phyloP scores from a whole-genome alignment of 2,888 invertebrate species.

The Drosophila buzzatii region DNA sequence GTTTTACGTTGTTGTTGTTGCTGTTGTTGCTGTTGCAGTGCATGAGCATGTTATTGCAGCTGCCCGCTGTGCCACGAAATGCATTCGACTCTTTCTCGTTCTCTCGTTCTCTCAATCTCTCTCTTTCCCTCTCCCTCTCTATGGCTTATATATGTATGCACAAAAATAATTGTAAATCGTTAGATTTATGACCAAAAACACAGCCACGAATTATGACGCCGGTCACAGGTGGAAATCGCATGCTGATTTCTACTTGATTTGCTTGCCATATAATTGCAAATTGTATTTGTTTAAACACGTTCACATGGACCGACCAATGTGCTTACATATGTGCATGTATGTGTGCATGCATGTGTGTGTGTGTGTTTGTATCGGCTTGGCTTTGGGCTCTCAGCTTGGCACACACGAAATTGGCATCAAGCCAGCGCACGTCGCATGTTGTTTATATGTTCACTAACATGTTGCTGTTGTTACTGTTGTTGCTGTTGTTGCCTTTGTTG shows the following conservation, averaged over 20 bases:
- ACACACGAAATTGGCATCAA: conserved; percentile 68
- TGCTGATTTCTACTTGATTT: conserved; percentile 78
- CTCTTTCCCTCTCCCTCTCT: not conserved
- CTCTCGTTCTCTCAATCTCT: conserved; percentile 6
- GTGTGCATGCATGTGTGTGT: conserved; percentile 11
- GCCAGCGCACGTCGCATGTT: conserved; percentile 69
- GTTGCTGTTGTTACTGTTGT: conserved; percentile 20
- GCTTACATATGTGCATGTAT: conserved; percentile 1
- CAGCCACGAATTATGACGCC: conserved; percentile 79
- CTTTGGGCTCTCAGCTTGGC: conserved; percentile 30
- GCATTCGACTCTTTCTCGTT: conserved; percentile 52
- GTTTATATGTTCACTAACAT: conserved; percentile 55
- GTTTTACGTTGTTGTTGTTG: conserved; percentile 31
- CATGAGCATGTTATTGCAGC: conserved; percentile 70
- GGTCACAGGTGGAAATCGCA: conserved; percentile 80
- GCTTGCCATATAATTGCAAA: conserved; percentile 80
- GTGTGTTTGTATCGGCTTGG: conserved; percentile 12
- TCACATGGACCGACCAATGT: conserved; percentile 34
- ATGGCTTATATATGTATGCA: conserved; percentile 9
- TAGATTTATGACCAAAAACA: conserved; percentile 80
- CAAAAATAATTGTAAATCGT: conserved; percentile 78
- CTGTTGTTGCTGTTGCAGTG: conserved; percentile 33
- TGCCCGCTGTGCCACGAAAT: conserved; percentile 78
- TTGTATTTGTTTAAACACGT: conserved; percentile 81
- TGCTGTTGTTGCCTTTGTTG: conserved; percentile 8